Conservation (phyloP, 2,113 vertebrate genomes). For the Myodes glareolus region DNA sequence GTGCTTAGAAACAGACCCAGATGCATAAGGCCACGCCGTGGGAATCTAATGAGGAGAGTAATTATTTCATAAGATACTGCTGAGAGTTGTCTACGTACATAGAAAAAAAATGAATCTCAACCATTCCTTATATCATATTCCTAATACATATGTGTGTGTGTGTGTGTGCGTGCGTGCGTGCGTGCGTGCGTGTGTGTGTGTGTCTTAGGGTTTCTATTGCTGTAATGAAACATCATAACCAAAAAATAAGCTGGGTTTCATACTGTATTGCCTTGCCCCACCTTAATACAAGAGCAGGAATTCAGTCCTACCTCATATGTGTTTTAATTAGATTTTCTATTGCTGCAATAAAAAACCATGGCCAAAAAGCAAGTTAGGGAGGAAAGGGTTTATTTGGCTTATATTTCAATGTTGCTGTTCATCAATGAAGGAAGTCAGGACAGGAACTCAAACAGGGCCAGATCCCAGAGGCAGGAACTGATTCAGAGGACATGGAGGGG, state of each 20-base stretch:
- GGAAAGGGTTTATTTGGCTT: background rate
- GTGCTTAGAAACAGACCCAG: background rate
- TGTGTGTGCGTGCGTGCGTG: background rate
- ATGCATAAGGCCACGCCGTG: background rate
- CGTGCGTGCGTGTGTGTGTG: background rate
- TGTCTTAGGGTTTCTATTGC: background rate
- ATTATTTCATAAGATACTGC: background rate
- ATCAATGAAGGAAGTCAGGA: background rate
- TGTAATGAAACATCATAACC: background rate
- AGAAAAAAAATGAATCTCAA: constrained; percentile 3
- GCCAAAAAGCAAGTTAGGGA: background rate
- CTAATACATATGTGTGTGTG: background rate
- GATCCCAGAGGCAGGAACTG: background rate
- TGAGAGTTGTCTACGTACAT: background rate
- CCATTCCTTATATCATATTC: background rate
- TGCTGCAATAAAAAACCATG: background rate
- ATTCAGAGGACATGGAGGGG: background rate
- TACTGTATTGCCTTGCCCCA: background rate
- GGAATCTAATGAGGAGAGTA: background rate
- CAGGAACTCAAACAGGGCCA: background rate
- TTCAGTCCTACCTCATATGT: background rate
- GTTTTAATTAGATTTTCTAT: background rate
- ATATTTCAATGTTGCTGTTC: background rate
- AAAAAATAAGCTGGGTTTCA: background rate
- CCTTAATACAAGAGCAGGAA: background rate